These are phyloP conservation scores for Channa maculata DNA, from an alignment of 2,113 vertebrate genomes.

Conservation along the genomic window DNA sequence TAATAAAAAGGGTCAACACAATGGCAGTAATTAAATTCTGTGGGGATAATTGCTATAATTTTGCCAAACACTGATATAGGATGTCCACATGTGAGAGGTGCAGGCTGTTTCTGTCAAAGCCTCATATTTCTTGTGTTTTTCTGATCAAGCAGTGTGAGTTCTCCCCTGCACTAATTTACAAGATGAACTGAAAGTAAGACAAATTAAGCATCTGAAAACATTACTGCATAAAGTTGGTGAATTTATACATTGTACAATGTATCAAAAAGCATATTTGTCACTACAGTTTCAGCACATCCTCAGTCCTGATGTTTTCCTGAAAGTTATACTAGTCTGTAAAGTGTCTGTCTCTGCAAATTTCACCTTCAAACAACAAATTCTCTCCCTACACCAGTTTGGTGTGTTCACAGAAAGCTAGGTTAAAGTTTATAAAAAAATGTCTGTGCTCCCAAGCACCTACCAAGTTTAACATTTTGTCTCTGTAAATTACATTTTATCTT, in stretches of 20 bases:
- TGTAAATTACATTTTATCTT: conserved; percentile 49
- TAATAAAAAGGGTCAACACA: not conserved
- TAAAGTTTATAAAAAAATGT: conserved; percentile 17
- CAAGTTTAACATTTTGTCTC: conserved; percentile 19
- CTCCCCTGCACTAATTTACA: conserved; percentile 13
- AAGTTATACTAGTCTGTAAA: conserved; percentile 52
- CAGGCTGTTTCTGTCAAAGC: conserved; percentile 30
- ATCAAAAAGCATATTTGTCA: conserved; percentile 29
- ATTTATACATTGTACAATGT: conserved; percentile 52
- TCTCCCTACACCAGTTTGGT: conserved; percentile 10
- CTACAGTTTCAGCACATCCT: conserved; percentile 10
- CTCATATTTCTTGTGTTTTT: conserved; percentile 17
- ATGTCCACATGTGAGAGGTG: conserved; percentile 17
- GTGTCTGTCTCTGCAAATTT: conserved; percentile 17
- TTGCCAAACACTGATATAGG: not conserved
- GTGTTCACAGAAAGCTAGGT: conserved; percentile 17
- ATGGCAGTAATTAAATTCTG: not conserved
- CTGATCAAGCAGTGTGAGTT: conserved; percentile 9
- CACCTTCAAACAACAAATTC: conserved; percentile 20
- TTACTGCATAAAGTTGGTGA: conserved; percentile 14
- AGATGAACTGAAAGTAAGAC: conserved; percentile 14
- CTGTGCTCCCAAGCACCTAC: not conserved
- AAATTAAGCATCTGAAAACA: not conserved
- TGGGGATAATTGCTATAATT: conserved; percentile 9
- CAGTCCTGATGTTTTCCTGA: conserved; percentile 32